Base-by-base conservation (phyloP, 2,797 vertebrate genomes). In the Dendrocincla fuliginosa region DNA sequence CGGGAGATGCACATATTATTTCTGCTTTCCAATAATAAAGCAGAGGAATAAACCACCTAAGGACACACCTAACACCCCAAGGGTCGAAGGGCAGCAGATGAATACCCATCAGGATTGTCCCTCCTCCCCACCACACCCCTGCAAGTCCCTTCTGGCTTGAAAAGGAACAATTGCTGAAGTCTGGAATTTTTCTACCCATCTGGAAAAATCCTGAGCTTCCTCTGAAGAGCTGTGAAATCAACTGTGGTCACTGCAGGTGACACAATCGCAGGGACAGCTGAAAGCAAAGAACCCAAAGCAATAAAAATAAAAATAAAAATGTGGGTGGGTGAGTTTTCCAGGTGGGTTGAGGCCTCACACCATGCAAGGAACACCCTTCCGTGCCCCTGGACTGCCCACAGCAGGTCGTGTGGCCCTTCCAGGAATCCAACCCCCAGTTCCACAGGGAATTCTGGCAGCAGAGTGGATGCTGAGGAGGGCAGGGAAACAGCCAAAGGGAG, bases 301-400 rank as follows among this genome's bases (percentile, higher is more conserved):
- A n/a, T n/a, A n/a, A n/a, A n/a, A n/a, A n/a, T n/a, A n/a, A n/a
- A n/a, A 11, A 60, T 2, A 46, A 24, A 41, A 71, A 57, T 11
- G 4, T 11, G 42, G 44, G 11, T 37, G 25, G 10, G 2, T 0
- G 32, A 44, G 14, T n/a, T n/a, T 82, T 32, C 59, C 67, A 35
- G 41, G 44, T 0, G 4, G 7, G 35, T 27, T 27, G 37, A 65
- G 46, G 39, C 30, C 44, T 2, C 39, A 19, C 1, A 3, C 19
- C 3, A 10, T 6, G 30, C 46, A 6, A 27, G 0, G 11, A 69
- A 20, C 52, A 44, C 19, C 16, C 50, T 50, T n/a, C 14, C 1
- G 3, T 1, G 24, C 4, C 56, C 32, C 8, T 16, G 2, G 0
- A 32, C 13, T 37, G 61, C 24, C 50, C 55, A 27, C 1, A 7